These are phyloP conservation scores for Drosophila pectinifera DNA, from an alignment of 1,140 invertebrate genomes.

Conservation along the genomic window DNA sequence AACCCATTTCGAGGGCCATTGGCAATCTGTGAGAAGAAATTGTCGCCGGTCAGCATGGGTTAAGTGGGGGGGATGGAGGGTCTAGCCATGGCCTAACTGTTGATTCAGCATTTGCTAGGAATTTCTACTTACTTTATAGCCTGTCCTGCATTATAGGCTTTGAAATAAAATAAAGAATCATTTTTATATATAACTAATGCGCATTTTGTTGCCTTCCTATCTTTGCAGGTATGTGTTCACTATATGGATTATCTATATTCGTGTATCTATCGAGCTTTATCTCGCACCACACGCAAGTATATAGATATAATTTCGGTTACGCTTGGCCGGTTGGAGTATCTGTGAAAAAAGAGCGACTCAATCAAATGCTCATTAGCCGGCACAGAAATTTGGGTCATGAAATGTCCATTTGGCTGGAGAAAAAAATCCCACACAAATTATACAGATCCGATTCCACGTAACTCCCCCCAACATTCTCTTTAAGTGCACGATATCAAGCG, in stretches of 20 bases:
- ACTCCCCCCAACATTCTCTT: constrained; percentile 28
- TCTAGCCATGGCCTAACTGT: constrained; percentile 19
- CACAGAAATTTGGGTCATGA: constrained; percentile 67
- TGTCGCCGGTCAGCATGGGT: constrained; percentile 55
- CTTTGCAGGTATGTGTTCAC: constrained; percentile 65
- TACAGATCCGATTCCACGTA: constrained; percentile 42
- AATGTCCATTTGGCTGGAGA: constrained; percentile 52
- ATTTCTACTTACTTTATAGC: constrained; percentile 1
- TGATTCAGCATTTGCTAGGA: constrained; percentile 45
- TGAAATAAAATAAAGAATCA: background rate
- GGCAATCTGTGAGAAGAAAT: constrained; percentile 48
- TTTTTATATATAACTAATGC: constrained; percentile 1
- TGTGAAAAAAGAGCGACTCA: constrained; percentile 23
- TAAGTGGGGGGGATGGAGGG: constrained; percentile 19
- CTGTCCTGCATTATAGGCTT: background rate
- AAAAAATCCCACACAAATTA: constrained; percentile 60
- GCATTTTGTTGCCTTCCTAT: constrained; percentile 9
- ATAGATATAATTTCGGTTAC: constrained; percentile 20
- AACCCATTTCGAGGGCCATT: constrained; percentile 62
- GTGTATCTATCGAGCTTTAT: constrained; percentile 28
- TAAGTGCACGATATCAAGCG: constrained; percentile 44
- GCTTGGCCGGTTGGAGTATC: constrained; percentile 31
- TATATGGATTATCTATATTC: constrained; percentile 10
- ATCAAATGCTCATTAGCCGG: constrained; percentile 59
- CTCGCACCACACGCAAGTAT: constrained; percentile 60